Percentiles rank a stretch among this genome's conserved stretches.
Conservation (phyloP, 2,113 vertebrate genomes). For the Pachypanchax playfairii region DNA sequence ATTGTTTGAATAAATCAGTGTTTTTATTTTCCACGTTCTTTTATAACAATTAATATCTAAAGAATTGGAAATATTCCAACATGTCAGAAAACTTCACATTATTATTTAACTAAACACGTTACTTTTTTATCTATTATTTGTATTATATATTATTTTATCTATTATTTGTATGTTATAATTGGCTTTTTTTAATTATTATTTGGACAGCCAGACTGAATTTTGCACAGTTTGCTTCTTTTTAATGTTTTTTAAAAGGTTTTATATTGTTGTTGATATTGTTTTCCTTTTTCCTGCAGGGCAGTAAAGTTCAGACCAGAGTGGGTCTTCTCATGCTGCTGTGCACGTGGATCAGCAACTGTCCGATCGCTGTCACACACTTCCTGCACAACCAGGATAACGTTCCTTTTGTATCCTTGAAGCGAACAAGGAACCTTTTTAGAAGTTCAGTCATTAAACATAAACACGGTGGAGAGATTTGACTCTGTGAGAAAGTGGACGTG, state of each 20-base stretch:
- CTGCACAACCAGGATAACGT: conserved; percentile 96
- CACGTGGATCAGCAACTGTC: conserved; percentile 96
- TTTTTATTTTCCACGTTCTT: neutral
- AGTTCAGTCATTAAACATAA: too few relatives aligned
- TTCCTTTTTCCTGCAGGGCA: conserved; percentile 84
- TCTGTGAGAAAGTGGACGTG: too few relatives aligned
- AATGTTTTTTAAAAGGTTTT: neutral
- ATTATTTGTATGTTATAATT: neutral
- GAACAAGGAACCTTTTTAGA: too few relatives aligned
- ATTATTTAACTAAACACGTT: too few relatives aligned
- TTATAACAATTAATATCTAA: too few relatives aligned
- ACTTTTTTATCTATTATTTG: too few relatives aligned
- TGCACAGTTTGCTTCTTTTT: neutral
- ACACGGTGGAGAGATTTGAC: too few relatives aligned
- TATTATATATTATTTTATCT: too few relatives aligned
- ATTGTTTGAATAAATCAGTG: neutral
- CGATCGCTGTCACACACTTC: conserved; percentile 97
- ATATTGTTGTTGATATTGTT: neutral
- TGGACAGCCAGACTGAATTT: neutral
- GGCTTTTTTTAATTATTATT: neutral
- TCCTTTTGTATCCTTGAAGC: conserved; percentile 94
- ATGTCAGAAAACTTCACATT: too few relatives aligned
- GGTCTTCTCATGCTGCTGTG: conserved; percentile 97
- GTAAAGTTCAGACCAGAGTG: conserved; percentile 96
- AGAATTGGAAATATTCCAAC: too few relatives aligned